phyloP scores from a whole-genome alignment of 1,140 invertebrate species.

The Coptotermes formosanus region DNA sequence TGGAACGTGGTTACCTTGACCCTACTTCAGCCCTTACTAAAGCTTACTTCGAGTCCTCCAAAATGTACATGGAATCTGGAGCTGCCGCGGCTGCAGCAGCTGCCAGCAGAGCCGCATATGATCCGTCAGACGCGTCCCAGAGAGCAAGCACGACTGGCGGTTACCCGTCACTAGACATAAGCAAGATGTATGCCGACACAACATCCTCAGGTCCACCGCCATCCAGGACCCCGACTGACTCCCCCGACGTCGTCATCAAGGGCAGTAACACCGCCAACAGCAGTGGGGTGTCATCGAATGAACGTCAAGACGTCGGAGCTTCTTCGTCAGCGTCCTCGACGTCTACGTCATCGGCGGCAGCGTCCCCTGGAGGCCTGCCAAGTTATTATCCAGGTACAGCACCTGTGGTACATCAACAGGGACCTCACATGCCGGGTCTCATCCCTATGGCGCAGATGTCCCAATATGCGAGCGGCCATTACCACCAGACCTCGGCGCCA shows the following conservation, averaged over 20 bases:
- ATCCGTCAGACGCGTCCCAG: background rate
- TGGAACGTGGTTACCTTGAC: conserved; percentile 62
- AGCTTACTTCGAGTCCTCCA: conserved; percentile 72
- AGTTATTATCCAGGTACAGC: conserved; percentile 60
- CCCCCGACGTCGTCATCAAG: conserved; percentile 55
- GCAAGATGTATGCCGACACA: conserved; percentile 62
- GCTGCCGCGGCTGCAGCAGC: conserved; percentile 50
- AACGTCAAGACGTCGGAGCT: conserved; percentile 56
- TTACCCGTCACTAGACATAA: conserved; percentile 59
- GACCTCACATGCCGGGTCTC: conserved; percentile 51
- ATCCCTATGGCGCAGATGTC: conserved; percentile 60
- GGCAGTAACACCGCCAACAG: conserved; percentile 40
- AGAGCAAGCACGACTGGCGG: background rate
- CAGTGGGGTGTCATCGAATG: conserved; percentile 18
- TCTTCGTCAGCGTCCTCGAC: conserved; percentile 58
- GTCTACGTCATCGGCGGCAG: conserved; percentile 62
- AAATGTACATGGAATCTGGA: conserved; percentile 62
- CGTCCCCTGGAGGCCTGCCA: conserved; percentile 50
- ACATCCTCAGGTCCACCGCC: conserved; percentile 53
- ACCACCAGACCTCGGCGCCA: conserved; percentile 46
- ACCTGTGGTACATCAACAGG: conserved; percentile 37
- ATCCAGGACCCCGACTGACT: conserved; percentile 58
- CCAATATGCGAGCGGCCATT: conserved; percentile 52
- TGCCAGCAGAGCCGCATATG: background rate
- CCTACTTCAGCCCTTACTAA: conserved; percentile 69